Base-by-base conservation (phyloP, 2,888 invertebrate genomes). In the Phyllotreta cruciferae region DNA sequence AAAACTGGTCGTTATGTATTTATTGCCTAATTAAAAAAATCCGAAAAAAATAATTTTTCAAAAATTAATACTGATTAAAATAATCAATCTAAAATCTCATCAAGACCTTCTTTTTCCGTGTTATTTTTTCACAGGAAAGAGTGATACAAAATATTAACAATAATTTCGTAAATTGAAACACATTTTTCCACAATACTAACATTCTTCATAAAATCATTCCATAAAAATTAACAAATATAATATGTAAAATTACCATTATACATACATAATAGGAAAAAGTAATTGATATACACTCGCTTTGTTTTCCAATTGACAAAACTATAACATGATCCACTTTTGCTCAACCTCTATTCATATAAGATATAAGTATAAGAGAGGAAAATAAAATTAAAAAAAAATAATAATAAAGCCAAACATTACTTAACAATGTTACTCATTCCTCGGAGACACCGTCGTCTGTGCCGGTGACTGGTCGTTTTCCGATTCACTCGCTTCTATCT, bases 401-500 rank as follows among this genome's bases (percentile, higher is more conserved):
- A 49, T 24, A 49, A 50, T 47, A 38, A 56, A 56, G 44, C 36
- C 49, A 45, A 57, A 56, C 11, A 44, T 41, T 45, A 42, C 5
- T 42, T 34, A 50, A 61, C 44, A 24, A 44, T 13, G 37, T 67
- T 60, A 71, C 49, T 69, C 67, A 50, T 69, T 68, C 14, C 66
- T 65, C 6, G 71, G 71, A 9, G 73, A 71, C 37, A 67, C 64
- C 2, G 67, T 64, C 7, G 65, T 53, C 47, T 67, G 65, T 35
- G 65, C 66, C 35, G 68, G 69, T 11, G 72, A 72, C 52, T 66
- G 67, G n/a, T 70, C 70, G 24, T 68, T 66, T 35, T 71, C 77
- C 9, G 75, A 72, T 61, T 75, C 78, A 60, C 72, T 74, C 34
- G 67, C 75, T 56, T 79, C 80, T 71, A 78, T 75, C 77, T 80